Conservation (phyloP, 2,797 vertebrate species). For the Etheostoma nigrum region DNA sequence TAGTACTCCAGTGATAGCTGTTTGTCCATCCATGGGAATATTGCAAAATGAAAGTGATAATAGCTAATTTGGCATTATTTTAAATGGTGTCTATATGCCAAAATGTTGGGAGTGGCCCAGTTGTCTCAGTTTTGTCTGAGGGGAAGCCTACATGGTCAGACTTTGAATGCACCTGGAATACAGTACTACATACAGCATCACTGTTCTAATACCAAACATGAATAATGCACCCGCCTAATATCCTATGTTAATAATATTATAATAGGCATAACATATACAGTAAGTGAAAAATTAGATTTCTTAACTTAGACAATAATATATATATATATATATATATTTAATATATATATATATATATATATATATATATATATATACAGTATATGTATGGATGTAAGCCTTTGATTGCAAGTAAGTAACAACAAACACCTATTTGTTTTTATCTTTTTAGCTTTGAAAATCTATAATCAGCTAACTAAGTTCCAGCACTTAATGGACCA, state of each 20-base stretch:
- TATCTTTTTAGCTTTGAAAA: slow-evolving; percentile 21
- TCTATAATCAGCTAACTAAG: slow-evolving; percentile 33
- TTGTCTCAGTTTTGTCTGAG: background rate
- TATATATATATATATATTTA: background rate
- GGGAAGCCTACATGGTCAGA: background rate
- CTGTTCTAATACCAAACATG: background rate
- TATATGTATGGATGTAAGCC: background rate
- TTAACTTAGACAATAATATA: slow-evolving; percentile 8
- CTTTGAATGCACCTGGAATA: background rate
- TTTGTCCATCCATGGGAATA: background rate
- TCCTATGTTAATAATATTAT: background rate
- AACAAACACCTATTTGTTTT: background rate
- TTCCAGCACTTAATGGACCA: slow-evolving; percentile 38
- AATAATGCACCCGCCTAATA: slow-evolving; percentile 1
- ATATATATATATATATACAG: too few relatives aligned
- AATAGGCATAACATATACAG: background rate
- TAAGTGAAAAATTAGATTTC: background rate
- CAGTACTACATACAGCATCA: background rate
- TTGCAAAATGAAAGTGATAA: background rate
- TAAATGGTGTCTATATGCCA: background rate
- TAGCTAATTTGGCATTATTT: background rate
- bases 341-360: background rate
- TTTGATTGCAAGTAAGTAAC: slow-evolving; percentile 3
- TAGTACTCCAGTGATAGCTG: too few relatives aligned
- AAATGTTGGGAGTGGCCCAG: background rate